A percentile compares a stretch with the other conserved stretches of the same genome.
phyloP scores from a whole-genome alignment of 2,888 invertebrate genomes.

The Cataglyphis albicans region DNA sequence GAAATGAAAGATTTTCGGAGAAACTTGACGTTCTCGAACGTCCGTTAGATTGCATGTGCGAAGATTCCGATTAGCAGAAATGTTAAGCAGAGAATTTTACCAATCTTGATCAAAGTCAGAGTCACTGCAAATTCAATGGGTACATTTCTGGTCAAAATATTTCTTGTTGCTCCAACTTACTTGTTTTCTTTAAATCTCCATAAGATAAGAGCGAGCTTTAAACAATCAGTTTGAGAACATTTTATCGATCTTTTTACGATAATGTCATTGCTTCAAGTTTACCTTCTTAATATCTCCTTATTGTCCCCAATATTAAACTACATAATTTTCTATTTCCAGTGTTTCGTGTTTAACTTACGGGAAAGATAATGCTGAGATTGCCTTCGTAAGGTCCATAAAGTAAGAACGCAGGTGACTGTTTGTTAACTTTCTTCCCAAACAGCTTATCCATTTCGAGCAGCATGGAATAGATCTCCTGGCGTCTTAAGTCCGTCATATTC shows the following conservation, averaged over 20 bases:
- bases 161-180: background rate
- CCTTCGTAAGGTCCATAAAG: slow-evolving; percentile 91
- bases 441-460: slow-evolving; percentile 90
- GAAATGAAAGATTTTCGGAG: slow-evolving; percentile 60
- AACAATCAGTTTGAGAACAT: background rate
- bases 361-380: slow-evolving; percentile 89
- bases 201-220: background rate
- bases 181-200: background rate
- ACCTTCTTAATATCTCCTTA: background rate
- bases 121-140: background rate
- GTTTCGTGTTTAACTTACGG: slow-evolving; percentile 77
- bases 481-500: slow-evolving; percentile 87
- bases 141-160: background rate
- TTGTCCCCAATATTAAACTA: background rate
- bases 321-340: background rate
- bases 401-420: slow-evolving; percentile 89
- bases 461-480: slow-evolving; percentile 90
- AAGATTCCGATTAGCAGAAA: slow-evolving; percentile 61
- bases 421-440: slow-evolving; percentile 89
- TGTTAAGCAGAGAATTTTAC: background rate
- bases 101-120: background rate
- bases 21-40: slow-evolving; percentile 65
- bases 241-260: background rate
- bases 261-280: background rate
- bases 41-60: slow-evolving; percentile 69